phyloP scores from a whole-genome alignment of 2,888 invertebrate genomes.

The Drosophila subquinaria region DNA sequence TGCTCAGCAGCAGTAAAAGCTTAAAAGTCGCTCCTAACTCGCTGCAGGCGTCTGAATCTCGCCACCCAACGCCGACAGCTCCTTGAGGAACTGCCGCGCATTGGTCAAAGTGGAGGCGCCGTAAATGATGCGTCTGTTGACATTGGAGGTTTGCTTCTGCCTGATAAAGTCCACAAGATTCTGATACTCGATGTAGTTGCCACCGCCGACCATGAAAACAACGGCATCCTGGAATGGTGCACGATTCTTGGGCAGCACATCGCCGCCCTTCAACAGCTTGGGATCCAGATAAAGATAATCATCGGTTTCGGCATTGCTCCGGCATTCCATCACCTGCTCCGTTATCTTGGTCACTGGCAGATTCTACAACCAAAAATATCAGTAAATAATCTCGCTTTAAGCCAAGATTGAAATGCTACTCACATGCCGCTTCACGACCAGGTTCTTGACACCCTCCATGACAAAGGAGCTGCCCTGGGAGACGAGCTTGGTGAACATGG shows the following conservation, averaged over 20 bases:
- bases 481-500: slow-evolving; percentile 99
- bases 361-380: slow-evolving; percentile 88
- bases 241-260: slow-evolving; percentile 88
- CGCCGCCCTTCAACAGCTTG: slow-evolving; percentile 93
- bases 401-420: slow-evolving; percentile 83
- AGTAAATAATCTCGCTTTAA: not conserved
- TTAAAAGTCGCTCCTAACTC: slow-evolving; percentile 79
- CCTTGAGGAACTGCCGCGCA: slow-evolving; percentile 97
- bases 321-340: slow-evolving; percentile 94
- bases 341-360: slow-evolving; percentile 97
- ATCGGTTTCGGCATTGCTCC: slow-evolving; percentile 91
- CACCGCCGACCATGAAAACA: slow-evolving; percentile 96
- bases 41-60: slow-evolving; percentile 87
- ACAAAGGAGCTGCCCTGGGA: slow-evolving; percentile 99
- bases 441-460: slow-evolving; percentile 99
- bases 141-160: slow-evolving; percentile 90
- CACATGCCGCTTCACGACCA: slow-evolving; percentile 98
- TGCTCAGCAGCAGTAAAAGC: slow-evolving; percentile 67
- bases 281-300: slow-evolving; percentile 98
- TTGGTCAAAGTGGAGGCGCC: slow-evolving; percentile 97
- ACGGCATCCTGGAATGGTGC: slow-evolving; percentile 94
- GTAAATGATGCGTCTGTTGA: slow-evolving; percentile 94
- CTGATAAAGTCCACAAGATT: slow-evolving; percentile 98
- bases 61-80: slow-evolving; percentile 92
- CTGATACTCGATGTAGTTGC: slow-evolving; percentile 99